Percentiles rank a stretch among this genome's conserved stretches.
Conservation (phyloP, 2,797 vertebrate species). For the Siniperca undulata region DNA sequence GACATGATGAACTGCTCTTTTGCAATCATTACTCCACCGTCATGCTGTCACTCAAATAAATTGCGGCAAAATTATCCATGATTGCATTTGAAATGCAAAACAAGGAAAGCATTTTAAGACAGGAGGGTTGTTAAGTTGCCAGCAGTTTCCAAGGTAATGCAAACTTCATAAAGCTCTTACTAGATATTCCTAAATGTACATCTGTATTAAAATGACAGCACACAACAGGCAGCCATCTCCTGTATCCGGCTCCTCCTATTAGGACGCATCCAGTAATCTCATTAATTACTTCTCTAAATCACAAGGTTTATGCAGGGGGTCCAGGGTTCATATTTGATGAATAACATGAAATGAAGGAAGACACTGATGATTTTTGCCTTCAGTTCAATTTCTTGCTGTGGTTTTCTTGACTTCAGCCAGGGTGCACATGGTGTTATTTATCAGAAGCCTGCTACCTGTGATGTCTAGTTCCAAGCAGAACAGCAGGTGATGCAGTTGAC, state of each 20-base stretch:
- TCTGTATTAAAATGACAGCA: slow-evolving; percentile 53
- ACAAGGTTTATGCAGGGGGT: slow-evolving; percentile 56
- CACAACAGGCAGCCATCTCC: slow-evolving; percentile 57
- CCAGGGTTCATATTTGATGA: slow-evolving; percentile 56
- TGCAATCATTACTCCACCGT: slow-evolving; percentile 61
- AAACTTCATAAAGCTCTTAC: slow-evolving; percentile 66
- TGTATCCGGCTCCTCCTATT: slow-evolving; percentile 56
- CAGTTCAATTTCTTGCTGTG: slow-evolving; percentile 42
- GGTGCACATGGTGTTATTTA: slow-evolving; percentile 66
- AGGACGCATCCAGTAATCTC: slow-evolving; percentile 67
- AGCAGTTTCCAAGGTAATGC: slow-evolving; percentile 52
- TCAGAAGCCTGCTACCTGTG: slow-evolving; percentile 71
- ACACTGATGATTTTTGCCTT: slow-evolving; percentile 43
- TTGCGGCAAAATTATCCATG: slow-evolving; percentile 78
- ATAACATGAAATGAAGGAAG: slow-evolving; percentile 55
- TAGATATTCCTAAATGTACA: slow-evolving; percentile 71
- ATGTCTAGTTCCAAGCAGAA: slow-evolving; percentile 73
- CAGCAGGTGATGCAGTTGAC: slow-evolving; percentile 81
- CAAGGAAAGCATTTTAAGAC: slow-evolving; percentile 66
- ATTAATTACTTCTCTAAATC: slow-evolving; percentile 79
- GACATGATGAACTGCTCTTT: slow-evolving; percentile 67
- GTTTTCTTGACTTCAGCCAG: slow-evolving; percentile 44
- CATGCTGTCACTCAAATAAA: slow-evolving; percentile 82
- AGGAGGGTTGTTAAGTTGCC: slow-evolving; percentile 53
- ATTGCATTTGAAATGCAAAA: slow-evolving; percentile 89